A percentile compares a stretch with the other conserved stretches of the same genome.
Evolutionary conservation across 2,888 invertebrate genomes (phyloP).

Genomic region (Xylocampa areola): DNA sequence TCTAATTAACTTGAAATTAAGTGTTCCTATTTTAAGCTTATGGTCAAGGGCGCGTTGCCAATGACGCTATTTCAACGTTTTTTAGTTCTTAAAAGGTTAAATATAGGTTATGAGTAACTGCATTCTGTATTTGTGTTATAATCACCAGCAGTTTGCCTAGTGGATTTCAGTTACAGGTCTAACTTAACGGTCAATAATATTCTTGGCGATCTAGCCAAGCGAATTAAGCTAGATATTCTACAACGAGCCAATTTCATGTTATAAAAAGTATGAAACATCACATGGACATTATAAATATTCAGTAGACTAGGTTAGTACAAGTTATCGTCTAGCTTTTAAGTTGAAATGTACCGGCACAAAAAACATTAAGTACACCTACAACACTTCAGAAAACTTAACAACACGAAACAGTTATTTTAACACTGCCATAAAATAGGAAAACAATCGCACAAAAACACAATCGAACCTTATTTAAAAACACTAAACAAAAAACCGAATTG

Average conservation of each 20-base stretch:
- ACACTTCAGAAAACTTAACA: conserved; percentile 42
- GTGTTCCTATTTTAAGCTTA: conserved; percentile 47
- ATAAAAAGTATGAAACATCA: conserved; percentile 23
- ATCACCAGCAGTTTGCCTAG: not conserved
- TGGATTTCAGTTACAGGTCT: conserved; percentile 13
- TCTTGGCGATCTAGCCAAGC: conserved; percentile 24
- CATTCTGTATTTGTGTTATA: not conserved
- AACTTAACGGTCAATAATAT: conserved; percentile 12
- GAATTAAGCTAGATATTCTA: conserved; percentile 34
- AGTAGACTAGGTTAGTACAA: conserved; percentile 12
- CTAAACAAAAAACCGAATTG: too few relatives aligned
- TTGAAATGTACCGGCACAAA: conserved; percentile 3
- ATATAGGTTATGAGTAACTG: not conserved
- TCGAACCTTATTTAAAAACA: conserved; percentile 10
- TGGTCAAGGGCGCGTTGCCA: conserved; percentile 35
- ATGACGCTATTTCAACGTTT: conserved; percentile 12
- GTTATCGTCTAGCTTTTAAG: conserved; percentile 2
- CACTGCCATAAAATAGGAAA: conserved; percentile 5
- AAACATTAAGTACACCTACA: conserved; percentile 2
- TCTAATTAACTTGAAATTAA: conserved; percentile 48
- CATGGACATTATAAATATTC: conserved; percentile 10
- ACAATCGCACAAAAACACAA: conserved; percentile 2
- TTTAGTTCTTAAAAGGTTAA: not conserved
- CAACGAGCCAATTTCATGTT: conserved; percentile 36
- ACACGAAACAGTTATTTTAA: conserved; percentile 8